Percentiles rank a stretch among this genome's conserved stretches.
Conservation (phyloP, 2,888 invertebrate species). For the Andrena bucephala region DNA sequence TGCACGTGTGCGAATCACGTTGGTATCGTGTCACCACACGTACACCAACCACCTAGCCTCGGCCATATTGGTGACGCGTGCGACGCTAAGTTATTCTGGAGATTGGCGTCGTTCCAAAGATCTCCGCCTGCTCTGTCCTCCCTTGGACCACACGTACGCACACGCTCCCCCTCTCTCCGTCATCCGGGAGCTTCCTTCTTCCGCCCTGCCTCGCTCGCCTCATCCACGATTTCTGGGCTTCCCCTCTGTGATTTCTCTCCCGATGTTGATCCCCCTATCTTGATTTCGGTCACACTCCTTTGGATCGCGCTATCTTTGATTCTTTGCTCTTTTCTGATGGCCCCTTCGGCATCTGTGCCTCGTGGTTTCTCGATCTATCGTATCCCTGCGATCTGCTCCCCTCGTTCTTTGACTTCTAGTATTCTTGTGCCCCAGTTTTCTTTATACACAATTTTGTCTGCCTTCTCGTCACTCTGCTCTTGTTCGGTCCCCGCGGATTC, state of each 20-base stretch:
- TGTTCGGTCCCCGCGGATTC: no score
- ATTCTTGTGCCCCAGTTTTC: no score
- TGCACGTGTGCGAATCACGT: conserved; percentile 13
- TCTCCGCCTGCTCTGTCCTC: conserved; percentile 39
- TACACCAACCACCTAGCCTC: neutral
- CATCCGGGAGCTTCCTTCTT: no score
- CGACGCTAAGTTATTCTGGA: conserved; percentile 74
- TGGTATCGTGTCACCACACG: conserved; percentile 17
- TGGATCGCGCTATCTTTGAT: neutral
- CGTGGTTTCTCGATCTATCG: neutral
- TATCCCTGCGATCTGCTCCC: neutral
- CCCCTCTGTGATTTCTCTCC: neutral
- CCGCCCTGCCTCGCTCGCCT: neutral
- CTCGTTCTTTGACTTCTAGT: neutral
- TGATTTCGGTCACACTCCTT: neutral
- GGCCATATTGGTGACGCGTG: conserved; percentile 60
- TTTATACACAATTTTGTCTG: no score
- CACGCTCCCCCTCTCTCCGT: conserved; percentile 14
- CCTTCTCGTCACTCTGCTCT: no score
- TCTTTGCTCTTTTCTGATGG: neutral
- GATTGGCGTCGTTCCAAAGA: conserved; percentile 74
- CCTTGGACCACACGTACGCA: conserved; percentile 33
- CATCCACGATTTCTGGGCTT: neutral
- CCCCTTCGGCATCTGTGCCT: neutral
- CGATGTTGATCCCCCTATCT: neutral